These are phyloP conservation scores for Mya arenaria DNA, from an alignment of 1,140 invertebrate genomes.

Conservation along the genomic window DNA sequence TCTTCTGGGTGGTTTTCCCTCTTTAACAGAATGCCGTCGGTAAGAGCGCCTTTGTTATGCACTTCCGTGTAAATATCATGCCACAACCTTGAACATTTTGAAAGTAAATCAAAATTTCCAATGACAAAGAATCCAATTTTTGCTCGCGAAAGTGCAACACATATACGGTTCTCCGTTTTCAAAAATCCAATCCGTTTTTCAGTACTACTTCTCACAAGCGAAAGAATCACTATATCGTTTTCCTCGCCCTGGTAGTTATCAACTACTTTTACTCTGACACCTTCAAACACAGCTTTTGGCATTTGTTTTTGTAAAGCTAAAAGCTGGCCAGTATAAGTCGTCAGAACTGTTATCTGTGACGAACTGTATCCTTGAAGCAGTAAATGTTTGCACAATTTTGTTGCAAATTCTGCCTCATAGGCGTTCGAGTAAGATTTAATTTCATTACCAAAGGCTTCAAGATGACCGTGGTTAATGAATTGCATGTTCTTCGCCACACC, in stretches of 20 bases:
- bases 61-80: constrained; percentile 70
- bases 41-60: constrained; percentile 51
- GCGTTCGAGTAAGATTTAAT: constrained; percentile 74
- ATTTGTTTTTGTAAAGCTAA: constrained; percentile 68
- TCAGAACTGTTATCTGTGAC: constrained; percentile 79
- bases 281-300: constrained; percentile 60
- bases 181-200: constrained; percentile 89
- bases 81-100: constrained; percentile 77
- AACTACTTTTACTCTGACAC: constrained; percentile 84
- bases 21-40: constrained; percentile 71
- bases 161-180: constrained; percentile 88
- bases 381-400: constrained; percentile 74
- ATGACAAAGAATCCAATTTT: constrained; percentile 86
- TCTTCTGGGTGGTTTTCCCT: constrained; percentile 81
- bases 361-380: constrained; percentile 76
- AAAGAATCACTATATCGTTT: constrained; percentile 91
- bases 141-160: constrained; percentile 91
- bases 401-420: constrained; percentile 75
- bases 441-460: constrained; percentile 71
- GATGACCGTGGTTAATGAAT: constrained; percentile 76
- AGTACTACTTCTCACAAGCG: constrained; percentile 87
- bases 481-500: constrained; percentile 77
- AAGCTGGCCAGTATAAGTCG: constrained; percentile 79
- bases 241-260: constrained; percentile 91
- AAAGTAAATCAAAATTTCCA: constrained; percentile 86